Base-by-base conservation (phyloP, 2,888 invertebrate genomes). In the Cactoblastis cactorum region DNA sequence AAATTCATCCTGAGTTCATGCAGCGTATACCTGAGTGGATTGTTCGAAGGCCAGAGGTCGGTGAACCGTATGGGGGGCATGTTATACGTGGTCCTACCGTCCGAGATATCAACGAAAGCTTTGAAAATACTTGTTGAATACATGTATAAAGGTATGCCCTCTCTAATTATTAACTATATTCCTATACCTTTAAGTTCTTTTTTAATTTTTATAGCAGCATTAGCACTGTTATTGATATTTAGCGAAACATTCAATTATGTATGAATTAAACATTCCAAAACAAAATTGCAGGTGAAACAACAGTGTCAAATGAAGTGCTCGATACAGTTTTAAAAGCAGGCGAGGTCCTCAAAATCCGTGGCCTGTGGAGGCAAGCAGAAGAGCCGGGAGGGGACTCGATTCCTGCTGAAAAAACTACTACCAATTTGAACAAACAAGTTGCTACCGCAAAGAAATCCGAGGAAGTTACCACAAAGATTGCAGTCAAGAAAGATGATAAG, bases 1-100 rank as follows among this genome's bases (percentile, higher is more conserved):
- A 94, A 95, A 74, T 95, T 96, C 71, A 94, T 96, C 53, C 83
- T 96, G 56, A 95, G 96, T 59, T 95, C 96, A 18, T 96, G 96
- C 84, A 95, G 95, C 63, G 84, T 90, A 12, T 90, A 90, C 55
- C 59, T 90, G 55, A 73, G 82, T 71, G 72, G 63, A 45, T 65
- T 90, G 51, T 88, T 90, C 77, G 90, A 90, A 50, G 85, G 87
- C 14, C 90, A 90, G 65, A 74, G 90, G 18, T 74, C 87, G 4
- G 79, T 84, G 53, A 83, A 79, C 18, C 74, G 88, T 1, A 83
- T 85, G 83, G 88, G 84, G 28, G 92, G 91, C 46, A 84, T 91
- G 66, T 77, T 94, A 6, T 92, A 94, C 60, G 92, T 95, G 45
- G 94, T 96, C 28, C 90, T 96, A 58, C 96, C 96, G 11, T 93